Percentiles rank a stretch among this genome's conserved stretches.
Conservation (phyloP, 2,888 invertebrate genomes). For the Strigamia transsilvanica region DNA sequence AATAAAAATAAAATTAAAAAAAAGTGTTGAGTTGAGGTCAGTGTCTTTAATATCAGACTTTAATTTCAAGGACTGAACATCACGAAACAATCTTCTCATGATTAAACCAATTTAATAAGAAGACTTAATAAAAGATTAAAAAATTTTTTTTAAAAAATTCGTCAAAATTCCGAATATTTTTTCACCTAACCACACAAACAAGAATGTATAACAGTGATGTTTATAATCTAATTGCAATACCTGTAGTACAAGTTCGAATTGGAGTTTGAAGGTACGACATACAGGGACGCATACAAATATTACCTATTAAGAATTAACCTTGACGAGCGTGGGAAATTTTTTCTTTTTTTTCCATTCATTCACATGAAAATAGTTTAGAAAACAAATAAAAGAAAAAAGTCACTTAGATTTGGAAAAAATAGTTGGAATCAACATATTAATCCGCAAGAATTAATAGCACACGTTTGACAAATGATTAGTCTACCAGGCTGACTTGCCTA, state of each 20-base stretch:
- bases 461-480: conserved; percentile 28
- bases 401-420: not conserved
- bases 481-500: conserved; percentile 22
- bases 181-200: not conserved
- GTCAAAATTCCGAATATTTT: not conserved
- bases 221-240: conserved; percentile 13
- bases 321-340: conserved; percentile 29
- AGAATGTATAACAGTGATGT: not conserved
- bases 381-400: not conserved
- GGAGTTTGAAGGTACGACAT: not conserved
- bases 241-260: conserved; percentile 27
- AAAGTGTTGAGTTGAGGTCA: conserved; percentile 8
- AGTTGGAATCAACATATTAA: conserved; percentile 7
- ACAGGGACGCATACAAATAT: not conserved
- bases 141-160: not conserved
- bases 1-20: not conserved
- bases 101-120: conserved; percentile 9
- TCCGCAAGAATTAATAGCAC: not conserved
- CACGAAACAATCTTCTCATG: conserved; percentile 7
- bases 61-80: not conserved
- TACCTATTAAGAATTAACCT: conserved; percentile 45
- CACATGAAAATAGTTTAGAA: not conserved
- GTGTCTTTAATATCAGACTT: conserved; percentile 7
- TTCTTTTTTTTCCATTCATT: not conserved
- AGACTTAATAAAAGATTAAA: not conserved